Base-by-base conservation (phyloP, 1,140 invertebrate species). In the Pseudachorutes palmiensis region DNA sequence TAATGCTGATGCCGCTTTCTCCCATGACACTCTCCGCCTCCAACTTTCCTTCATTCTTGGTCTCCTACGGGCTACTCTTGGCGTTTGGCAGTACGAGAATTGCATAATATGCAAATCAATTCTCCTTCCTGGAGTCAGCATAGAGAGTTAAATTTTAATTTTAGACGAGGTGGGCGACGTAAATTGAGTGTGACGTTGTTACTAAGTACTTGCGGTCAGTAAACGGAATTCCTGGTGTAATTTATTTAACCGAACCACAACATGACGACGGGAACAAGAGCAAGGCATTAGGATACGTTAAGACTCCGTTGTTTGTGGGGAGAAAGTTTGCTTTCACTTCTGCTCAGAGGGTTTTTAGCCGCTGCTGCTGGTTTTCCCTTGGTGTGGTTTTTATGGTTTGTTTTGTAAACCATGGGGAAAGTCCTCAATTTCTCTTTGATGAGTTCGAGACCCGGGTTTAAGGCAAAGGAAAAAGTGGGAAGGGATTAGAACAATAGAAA, bases 401-500 rank as follows among this genome's bases (percentile, higher is more conserved):
- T 45, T 45, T 45, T 9, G 36, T 9, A 45, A 45, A 45, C 9
- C 36, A 45, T 45, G 36, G 36, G 19, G 36, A 45, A 45, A 45
- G 36, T 19, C 36, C 19, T 45, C 36, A 9, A 45, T 9, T 45
- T 9, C 36, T 45, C 19, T 9, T 12, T 45, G 36, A 45, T 9
- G 36, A 45, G 36, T 19, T 12, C 36, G 19, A 19, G 36, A 45
- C 36, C 19, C 19, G 36, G 36, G 19, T 55, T 22, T 55, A 14
- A 14, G 51, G 9, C 24, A 26, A 55, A 19, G 24, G 24, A 26
- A 55, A 26, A 55, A 24, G 36, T 41, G 36, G 36, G 24, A 12
- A 55, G 24, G 51, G 51, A 55, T 55, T 55, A 55, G 51, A 55
- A 55, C 51, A 55, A 55, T 55, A 55, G 51, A 26, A 55, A n/a